Evolutionary conservation across 2,113 vertebrate genomes (phyloP).

Genomic region (Fregetta grallaria): DNA sequence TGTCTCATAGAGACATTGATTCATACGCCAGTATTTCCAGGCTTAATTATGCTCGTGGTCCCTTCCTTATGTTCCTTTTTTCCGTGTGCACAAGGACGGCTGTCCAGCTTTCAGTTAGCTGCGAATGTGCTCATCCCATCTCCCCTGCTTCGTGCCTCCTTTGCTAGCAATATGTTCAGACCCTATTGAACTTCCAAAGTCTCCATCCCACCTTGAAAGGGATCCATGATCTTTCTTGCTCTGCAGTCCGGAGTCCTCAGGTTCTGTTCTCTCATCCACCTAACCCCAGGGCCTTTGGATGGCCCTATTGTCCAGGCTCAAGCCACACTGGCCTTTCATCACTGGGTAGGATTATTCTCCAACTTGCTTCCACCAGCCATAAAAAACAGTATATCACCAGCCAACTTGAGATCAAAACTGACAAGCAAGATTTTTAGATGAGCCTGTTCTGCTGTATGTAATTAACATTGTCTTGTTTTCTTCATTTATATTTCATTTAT

Average conservation of each 20-base stretch:
- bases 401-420: slow-evolving; percentile 63
- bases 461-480: slow-evolving; percentile 74
- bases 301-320: neutral
- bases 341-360: neutral
- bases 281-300: neutral
- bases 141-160: neutral
- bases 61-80: neutral
- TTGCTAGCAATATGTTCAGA: neutral
- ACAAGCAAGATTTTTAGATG: slow-evolving; percentile 63
- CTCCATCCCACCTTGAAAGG: neutral
- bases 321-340: neutral
- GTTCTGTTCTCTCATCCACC: neutral
- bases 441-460: slow-evolving; percentile 61
- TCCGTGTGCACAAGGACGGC: neutral
- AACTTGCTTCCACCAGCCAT: neutral
- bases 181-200: neutral
- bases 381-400: slow-evolving; percentile 37
- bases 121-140: neutral
- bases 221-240: neutral
- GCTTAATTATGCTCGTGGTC: neutral
- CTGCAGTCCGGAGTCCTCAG: neutral
- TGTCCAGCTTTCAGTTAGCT: neutral
- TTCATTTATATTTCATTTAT: slow-evolving; percentile 76
- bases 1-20: neutral
- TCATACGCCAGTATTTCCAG: neutral